phyloP scores from a whole-genome alignment of 1,140 invertebrate species.

The Neodiprion pinetum region DNA sequence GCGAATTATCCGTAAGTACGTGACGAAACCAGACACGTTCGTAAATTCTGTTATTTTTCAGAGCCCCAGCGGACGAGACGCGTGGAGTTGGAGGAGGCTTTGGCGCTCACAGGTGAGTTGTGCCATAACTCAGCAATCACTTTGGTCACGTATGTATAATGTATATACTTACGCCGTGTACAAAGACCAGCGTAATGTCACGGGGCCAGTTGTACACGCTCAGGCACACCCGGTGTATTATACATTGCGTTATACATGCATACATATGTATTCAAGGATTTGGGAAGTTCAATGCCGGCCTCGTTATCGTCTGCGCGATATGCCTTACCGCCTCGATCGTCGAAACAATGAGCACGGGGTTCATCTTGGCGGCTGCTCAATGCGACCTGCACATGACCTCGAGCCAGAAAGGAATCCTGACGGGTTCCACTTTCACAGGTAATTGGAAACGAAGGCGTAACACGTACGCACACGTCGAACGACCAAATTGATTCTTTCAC shows the following conservation, averaged over 20 bases:
- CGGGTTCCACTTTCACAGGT: conserved; percentile 33
- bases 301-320: conserved; percentile 29
- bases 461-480: no score
- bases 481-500: no score
- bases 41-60: background rate
- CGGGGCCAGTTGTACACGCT: no score
- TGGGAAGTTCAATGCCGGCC: conserved; percentile 34
- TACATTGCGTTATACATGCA: background rate
- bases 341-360: conserved; percentile 28
- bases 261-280: conserved; percentile 26
- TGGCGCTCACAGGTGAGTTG: conserved; percentile 23
- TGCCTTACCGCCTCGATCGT: conserved; percentile 26
- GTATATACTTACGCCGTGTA: no score
- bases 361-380: conserved; percentile 35
- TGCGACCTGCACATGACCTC: conserved; percentile 37
- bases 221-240: background rate
- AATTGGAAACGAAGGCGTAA: background rate
- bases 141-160: conserved; percentile 23
- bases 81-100: conserved; percentile 27
- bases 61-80: conserved; percentile 7
- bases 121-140: conserved; percentile 14
- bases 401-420: conserved; percentile 33
- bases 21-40: no score
- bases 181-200: no score
- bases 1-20: no score